Evolutionary conservation across 2,797 vertebrate genomes (phyloP), one percentile per base, ranked within the genome.

Genomic region (Tachyglossus aculeatus): DNA sequence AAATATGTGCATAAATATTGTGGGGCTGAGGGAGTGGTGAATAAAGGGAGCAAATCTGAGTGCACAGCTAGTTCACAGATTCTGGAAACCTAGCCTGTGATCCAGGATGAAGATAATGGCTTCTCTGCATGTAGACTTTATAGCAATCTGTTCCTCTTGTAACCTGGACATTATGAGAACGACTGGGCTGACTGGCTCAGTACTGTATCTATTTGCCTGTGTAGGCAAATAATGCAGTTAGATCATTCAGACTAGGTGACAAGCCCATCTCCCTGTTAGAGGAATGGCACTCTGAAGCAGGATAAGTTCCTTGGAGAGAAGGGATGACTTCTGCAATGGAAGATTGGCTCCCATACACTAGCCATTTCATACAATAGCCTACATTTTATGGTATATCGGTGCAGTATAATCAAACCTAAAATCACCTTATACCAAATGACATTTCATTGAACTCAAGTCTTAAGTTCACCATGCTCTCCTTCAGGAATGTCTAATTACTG

Each of bases 171-270:
- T n/a, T n/a, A n/a, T n/a, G n/a, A n/a, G n/a, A n/a, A n/a, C n/a
- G n/a, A n/a, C n/a, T n/a, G 3, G 10, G 6, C 25, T 31, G 7
- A 3, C 38, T 57, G 22, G 14, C 37, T 25, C 57, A n/a, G 56
- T 9, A 43, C 24, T 4, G 5, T 10, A 38, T 43, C 41, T 22
- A 10, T 31, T 36, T 22, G 50, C 22, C 47, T 43, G 19, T 29
- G 14, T 6, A 55, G 37, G 32, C 36, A 22, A 6, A 43, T 6
- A 34, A 25, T 57, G 51, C 48, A 16, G 19, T 56, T 25, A n/a
- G 43, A 34, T 29, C 9, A 37, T 15, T 25, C 10, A 73, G 36
- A 78, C 36, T n/a, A 34, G 7, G n/a, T 32, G 44, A 57, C 61
- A 60, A 50, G 27, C 10, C 36, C n/a, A 51, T 61, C 41, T 63